Percentiles rank a stretch among this genome's conserved stretches.
Evolutionary conservation across 2,113 vertebrate genomes (phyloP).

Genomic region (Elanus axillaris): DNA sequence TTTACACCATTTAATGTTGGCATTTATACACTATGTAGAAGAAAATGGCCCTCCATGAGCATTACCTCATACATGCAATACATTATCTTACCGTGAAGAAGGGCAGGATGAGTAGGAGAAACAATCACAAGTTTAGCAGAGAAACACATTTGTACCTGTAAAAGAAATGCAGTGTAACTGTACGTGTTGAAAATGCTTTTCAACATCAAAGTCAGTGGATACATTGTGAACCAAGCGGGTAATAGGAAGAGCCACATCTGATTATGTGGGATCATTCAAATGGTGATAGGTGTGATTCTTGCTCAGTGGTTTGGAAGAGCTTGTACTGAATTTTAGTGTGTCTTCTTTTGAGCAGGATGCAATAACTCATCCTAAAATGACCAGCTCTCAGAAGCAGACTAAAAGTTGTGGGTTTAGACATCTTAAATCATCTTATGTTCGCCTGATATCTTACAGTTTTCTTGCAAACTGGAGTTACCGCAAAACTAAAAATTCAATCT

Average conservation of each 20-base stretch:
- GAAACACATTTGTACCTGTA: not conserved
- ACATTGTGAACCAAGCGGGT: not conserved
- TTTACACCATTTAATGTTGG: not conserved
- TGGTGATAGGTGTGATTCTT: not conserved
- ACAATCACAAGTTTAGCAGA: not conserved
- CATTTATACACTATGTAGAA: not conserved
- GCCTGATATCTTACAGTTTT: not conserved
- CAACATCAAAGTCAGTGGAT: not conserved
- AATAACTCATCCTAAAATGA: not conserved
- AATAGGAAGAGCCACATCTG: not conserved
- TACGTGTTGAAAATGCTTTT: not conserved
- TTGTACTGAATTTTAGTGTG: not conserved
- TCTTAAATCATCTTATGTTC: not conserved
- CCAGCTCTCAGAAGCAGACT: not conserved
- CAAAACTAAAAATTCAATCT: not conserved
- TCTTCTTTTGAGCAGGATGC: not conserved
- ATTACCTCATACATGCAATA: not conserved
- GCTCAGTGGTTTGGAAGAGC: not conserved
- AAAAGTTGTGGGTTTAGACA: not conserved
- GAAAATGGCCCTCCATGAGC: not conserved
- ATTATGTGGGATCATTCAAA: not conserved
- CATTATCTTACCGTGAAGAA: not conserved
- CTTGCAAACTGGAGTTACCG: not conserved
- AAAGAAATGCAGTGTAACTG: not conserved
- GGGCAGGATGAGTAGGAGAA: not conserved